Evolutionary conservation across 2,113 vertebrate genomes (phyloP), one percentile per base, ranked within the genome.

Genomic region (Platysternon megacephalum): DNA sequence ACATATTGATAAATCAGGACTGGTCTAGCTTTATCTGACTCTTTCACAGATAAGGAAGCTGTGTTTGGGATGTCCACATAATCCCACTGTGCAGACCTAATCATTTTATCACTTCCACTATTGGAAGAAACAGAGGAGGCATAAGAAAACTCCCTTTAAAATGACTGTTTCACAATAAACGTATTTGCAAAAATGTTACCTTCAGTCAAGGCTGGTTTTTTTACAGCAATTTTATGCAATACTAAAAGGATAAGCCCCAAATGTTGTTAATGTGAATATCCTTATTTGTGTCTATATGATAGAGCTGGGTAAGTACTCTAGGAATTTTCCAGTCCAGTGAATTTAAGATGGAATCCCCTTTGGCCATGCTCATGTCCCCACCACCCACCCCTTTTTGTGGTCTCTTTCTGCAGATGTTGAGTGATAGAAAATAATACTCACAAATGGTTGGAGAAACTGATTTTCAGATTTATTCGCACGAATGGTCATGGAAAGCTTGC

Each of bases 11-110:
- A 82, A 92, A 87, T 93, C 74, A 82, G 65, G 68, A n/a, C 52
- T 92, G 6, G 85, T 32, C 39, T 78, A 52, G 14, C 8, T 90
- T 89, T 72, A 84, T 84, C 35, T 86, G 22, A 78, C 65, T 81
- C 28, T 90, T 95, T 89, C 48, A 42, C 32, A 87, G 53, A 65
- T 90, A 95, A 91, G 89, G 17, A 92, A 89, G 46, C 5, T 72
- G 2, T 87, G 78, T 48, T 79, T 84, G 58, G 89, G 84, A 93
- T 21, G 2, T 48, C 56, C 44, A 44, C 35, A 94, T 90, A 93
- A 82, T 82, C 5, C n/a, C 32, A 52, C 19, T 82, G 44, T 55
- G 46, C 4, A 81, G 49, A 82, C 2, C n/a, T 12, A 0, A 29
- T 9, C 24, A 56, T 79, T n/a, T 88, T 80, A 16, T 51, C 1